Base-by-base conservation (phyloP, 2,888 invertebrate species). In the Nasonia oneida region DNA sequence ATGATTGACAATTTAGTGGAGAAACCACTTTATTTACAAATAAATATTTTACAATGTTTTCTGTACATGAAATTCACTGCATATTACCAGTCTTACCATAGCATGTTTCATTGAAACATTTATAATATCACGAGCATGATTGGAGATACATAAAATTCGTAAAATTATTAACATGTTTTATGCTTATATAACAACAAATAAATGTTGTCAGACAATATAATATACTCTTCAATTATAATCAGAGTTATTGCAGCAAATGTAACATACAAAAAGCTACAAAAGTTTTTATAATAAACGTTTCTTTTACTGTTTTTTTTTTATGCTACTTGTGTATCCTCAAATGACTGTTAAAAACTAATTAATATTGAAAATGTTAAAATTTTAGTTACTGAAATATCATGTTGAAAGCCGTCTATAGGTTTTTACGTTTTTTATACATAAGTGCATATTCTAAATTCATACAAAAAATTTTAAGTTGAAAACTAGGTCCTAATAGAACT, bases 21-120 rank as follows among this genome's bases (percentile, higher is more conserved):
- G 76, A 86, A 42, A 29, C 67, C 61, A 70, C 29, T 75, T 86
- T 80, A 83, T 86, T 86, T 89, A 82, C 87, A 84, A 79, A 88
- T 88, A 88, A 88, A 84, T 87, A 84, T 77, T 89, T 89, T 88
- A 89, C 82, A 84, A 76, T 73, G 37, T 77, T 79, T 79, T 87
- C 67, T 87, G 78, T 85, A 85, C 87, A 85, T 73, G 37, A 84
- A 86, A 78, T 85, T 81, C 70, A 81, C 75, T 84, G 86, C 57
- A 15, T 77, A 79, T 78, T 74, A 82, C 79, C 85, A 87, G 87
- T 85, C 85, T 87, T 83, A 82, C 42, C 39, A 70, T 77, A 64
- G 70, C 39, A 75, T 83, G 86, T 81, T 86, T 86, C 79, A 33
- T 82, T 39, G 37, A 87, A 87, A 87, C 74, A 82, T 84, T 83